These are phyloP conservation scores for Lepidocyrtoides sp. DNA, from an alignment of 2,888 invertebrate genomes.

Conservation along the genomic window DNA sequence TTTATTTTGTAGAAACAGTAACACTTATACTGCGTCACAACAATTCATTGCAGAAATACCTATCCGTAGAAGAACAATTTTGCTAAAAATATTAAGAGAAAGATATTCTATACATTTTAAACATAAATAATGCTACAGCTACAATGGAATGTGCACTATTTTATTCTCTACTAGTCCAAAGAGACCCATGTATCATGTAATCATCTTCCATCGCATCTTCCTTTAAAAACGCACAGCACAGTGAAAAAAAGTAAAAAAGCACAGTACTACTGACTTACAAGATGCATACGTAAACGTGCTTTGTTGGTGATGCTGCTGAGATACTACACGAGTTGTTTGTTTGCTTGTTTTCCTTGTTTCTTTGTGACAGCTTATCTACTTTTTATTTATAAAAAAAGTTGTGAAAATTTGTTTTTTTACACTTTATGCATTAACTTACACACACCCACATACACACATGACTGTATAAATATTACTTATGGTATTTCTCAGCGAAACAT, in stretches of 20 bases:
- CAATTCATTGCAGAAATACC: background rate
- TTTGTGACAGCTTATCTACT: background rate
- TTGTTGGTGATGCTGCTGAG: background rate
- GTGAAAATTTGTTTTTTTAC: background rate
- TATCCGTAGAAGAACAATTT: no score
- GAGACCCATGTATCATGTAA: constrained; percentile 70
- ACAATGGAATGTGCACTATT: constrained; percentile 15
- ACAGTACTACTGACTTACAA: background rate
- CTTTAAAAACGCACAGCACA: constrained; percentile 1
- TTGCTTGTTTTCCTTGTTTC: background rate
- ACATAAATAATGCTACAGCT: no score
- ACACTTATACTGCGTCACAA: background rate
- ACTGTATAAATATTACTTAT: background rate
- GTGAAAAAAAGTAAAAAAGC: background rate
- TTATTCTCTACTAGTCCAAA: constrained; percentile 28
- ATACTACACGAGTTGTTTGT: background rate
- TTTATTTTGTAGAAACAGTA: background rate
- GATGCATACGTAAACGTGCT: background rate
- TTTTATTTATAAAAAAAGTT: background rate
- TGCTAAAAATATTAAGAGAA: background rate
- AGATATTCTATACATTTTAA: no score
- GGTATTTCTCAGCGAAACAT: no score
- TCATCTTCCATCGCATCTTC: background rate
- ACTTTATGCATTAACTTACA: background rate
- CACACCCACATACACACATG: no score